phyloP scores from a whole-genome alignment of 1,140 invertebrate species.

The Papilio xuthus region DNA sequence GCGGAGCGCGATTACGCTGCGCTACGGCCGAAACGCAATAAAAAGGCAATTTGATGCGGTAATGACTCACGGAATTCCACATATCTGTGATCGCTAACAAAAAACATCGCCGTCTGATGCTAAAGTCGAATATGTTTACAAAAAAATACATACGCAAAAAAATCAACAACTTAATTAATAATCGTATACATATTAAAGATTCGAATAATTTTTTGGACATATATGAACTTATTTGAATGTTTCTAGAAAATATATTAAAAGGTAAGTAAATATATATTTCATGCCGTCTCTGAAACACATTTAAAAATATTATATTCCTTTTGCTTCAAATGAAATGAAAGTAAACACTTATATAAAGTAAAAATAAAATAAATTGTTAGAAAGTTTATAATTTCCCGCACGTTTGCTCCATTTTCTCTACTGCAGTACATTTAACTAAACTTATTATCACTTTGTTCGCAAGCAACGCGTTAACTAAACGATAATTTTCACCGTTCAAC shows the following conservation, averaged over 20 bases:
- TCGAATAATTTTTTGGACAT: not conserved
- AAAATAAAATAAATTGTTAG: constrained; percentile 8
- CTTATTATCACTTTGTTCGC: constrained; percentile 38
- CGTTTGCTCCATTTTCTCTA: constrained; percentile 10
- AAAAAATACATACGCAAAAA: not conserved
- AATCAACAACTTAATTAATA: not conserved
- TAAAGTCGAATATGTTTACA: constrained; percentile 1
- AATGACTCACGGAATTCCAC: constrained; percentile 37
- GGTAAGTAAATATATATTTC: too few relatives aligned
- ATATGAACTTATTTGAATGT: too few relatives aligned
- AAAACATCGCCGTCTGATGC: constrained; percentile 31
- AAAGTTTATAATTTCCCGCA: not conserved
- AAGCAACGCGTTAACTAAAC: constrained; percentile 37
- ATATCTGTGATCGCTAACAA: constrained; percentile 31
- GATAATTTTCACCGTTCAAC: constrained; percentile 38
- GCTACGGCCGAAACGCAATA: constrained; percentile 36
- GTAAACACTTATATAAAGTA: not conserved
- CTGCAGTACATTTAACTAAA: constrained; percentile 34
- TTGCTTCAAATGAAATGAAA: constrained; percentile 9
- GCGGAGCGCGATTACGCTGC: constrained; percentile 31
- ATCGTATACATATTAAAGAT: not conserved
- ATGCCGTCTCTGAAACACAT: not conserved
- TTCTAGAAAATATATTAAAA: too few relatives aligned
- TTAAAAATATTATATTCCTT: not conserved
- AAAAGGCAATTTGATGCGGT: constrained; percentile 38